phyloP scores from a whole-genome alignment of 64 coral and sea anemone genomes.

The Montipora foliosa region DNA sequence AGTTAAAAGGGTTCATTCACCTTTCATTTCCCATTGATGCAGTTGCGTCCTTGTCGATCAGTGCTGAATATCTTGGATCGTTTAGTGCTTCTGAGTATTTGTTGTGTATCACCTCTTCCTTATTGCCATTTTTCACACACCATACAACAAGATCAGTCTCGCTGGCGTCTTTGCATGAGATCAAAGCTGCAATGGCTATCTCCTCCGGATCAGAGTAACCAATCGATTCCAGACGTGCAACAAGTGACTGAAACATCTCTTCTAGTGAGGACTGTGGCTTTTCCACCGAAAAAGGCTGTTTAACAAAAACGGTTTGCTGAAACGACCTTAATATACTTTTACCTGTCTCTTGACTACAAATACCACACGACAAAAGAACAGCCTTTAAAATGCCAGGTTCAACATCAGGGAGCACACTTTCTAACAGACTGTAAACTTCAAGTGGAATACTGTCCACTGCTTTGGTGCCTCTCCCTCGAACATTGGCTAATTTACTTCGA shows the following conservation, averaged over 20 bases:
- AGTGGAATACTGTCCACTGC: conserved; percentile 23
- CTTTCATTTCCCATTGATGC: not conserved
- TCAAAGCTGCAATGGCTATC: conserved; percentile 51
- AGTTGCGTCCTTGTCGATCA: conserved; percentile 11
- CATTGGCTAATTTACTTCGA: conserved; percentile 54
- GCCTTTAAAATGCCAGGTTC: conserved; percentile 32
- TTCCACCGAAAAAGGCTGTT: not conserved
- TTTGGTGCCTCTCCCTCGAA: conserved; percentile 36
- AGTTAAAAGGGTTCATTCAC: not conserved
- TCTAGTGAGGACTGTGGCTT: not conserved
- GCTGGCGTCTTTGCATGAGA: conserved; percentile 34
- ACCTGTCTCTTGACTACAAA: not conserved
- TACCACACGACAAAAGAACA: conserved; percentile 36
- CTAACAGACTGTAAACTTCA: conserved; percentile 77
- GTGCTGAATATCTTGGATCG: conserved; percentile 14
- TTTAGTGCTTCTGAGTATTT: conserved; percentile 16
- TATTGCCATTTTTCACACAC: conserved; percentile 43
- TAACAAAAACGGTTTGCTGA: not conserved
- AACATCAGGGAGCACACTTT: conserved; percentile 76
- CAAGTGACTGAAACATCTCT: conserved; percentile 6
- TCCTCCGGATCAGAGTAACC: conserved; percentile 12
- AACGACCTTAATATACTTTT: not conserved
- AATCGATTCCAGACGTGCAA: conserved; percentile 16
- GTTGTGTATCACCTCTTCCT: conserved; percentile 14
- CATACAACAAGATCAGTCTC: conserved; percentile 63